Evolutionary conservation across 2,797 vertebrate species (phyloP), one percentile per base, ranked within the genome.

Genomic region (Tenualosa thibaudeaui): DNA sequence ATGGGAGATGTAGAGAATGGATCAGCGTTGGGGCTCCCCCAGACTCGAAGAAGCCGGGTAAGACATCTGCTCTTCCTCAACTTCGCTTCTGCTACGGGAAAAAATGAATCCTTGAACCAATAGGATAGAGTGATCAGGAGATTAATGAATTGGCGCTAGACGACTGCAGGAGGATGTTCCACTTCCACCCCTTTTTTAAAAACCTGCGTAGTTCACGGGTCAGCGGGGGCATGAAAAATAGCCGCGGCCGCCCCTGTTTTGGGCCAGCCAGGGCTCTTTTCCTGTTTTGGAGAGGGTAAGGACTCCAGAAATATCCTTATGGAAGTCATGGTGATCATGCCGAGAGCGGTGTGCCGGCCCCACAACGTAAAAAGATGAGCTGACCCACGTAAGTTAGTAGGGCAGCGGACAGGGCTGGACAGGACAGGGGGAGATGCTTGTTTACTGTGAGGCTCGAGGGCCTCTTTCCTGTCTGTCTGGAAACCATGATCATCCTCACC

Each of bases 1-100:
- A 99, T 99, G 98, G 98, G 98, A 96, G 98, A 99, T 97, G 97
- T 98, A 96, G 97, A 98, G 95, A 98, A 94, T 94, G 96, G 97
- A 92, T 96, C 97, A 53, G 95, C 97, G 93, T 89, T 98, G 94
- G 97, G 96, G 93, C 96, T 97, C 90, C 95, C 97, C 95, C 95
- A 97, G 93, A 97, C 97, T 92, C 95, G 93, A 88, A 97, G 96
- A 92, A 98, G 95, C 93, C 96, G 96, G 95, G 98, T 99, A 96
- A 91, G 95, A 81, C 81, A 83, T 90, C 17, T n/a, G 22, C 49
- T 9, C 65, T 40, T 2, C 26, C 24, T 78, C 12, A 12, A 2
- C 84, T 24, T 68, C 26, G 87, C 81, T 83, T 86, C 84, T 71
- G 75, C 82, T 54, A 7, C 65, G 46, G 40, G 19, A 31, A 51